Percentiles rank a stretch among this genome's conserved stretches.
These are phyloP conservation scores for Aeoliscus strigatus DNA, from an alignment of 2,797 vertebrate genomes.

Conservation along the genomic window DNA sequence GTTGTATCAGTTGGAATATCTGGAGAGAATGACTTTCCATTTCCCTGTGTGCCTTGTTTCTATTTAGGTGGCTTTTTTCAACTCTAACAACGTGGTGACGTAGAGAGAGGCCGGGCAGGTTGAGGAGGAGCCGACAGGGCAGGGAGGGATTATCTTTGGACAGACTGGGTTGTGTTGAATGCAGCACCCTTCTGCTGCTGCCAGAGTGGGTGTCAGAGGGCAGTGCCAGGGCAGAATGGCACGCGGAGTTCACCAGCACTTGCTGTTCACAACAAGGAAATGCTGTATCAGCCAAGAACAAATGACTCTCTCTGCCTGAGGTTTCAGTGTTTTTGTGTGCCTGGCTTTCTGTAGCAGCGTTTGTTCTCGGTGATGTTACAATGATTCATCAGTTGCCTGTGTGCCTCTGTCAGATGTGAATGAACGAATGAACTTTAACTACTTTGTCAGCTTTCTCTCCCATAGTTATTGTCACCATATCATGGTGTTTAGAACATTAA, in stretches of 20 bases:
- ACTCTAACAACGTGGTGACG: neutral
- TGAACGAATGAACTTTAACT: conserved; percentile 1
- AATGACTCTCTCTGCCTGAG: conserved; percentile 42
- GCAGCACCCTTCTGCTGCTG: conserved; percentile 28
- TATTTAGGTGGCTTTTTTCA: conserved; percentile 3
- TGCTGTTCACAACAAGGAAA: conserved; percentile 35
- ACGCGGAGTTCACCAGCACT: conserved; percentile 48
- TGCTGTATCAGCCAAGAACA: conserved; percentile 45
- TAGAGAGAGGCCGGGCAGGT: conserved; percentile 10
- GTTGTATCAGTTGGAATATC: too few relatives aligned
- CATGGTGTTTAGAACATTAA: too few relatives aligned
- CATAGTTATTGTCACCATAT: too few relatives aligned
- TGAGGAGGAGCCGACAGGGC: conserved; percentile 2
- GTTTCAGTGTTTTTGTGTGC: conserved; percentile 27
- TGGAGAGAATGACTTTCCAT: neutral
- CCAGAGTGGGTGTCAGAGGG: conserved; percentile 39
- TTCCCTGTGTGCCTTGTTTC: conserved; percentile 7
- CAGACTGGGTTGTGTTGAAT: conserved; percentile 12
- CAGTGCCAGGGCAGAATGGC: conserved; percentile 48
- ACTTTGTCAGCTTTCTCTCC: conserved; percentile 11
- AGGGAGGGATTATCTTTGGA: conserved; percentile 7
- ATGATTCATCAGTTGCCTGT: conserved; percentile 56
- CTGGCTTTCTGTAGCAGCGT: conserved; percentile 27
- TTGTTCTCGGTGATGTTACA: conserved; percentile 27
- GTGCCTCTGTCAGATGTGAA: conserved; percentile 16